Evolutionary conservation across 2,797 vertebrate species (phyloP), one percentile per base, ranked within the genome.

Genomic region (Odontamblyopus rebecca): DNA sequence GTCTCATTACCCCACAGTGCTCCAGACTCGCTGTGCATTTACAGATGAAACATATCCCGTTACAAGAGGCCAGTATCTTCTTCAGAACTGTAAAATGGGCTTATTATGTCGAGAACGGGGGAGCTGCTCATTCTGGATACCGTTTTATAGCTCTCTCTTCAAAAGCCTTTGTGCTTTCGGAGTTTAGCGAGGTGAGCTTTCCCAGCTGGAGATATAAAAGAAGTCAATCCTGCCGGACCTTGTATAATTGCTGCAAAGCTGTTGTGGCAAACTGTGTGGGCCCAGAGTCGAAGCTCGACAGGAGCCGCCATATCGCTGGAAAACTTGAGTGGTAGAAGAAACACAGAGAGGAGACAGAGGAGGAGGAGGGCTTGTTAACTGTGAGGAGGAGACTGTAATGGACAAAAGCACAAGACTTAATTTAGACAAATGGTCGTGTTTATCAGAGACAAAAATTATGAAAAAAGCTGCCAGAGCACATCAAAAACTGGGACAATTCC

Each of bases 131-230:
- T 85, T 86, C 76, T 80, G 70, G 70, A 81, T 84, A 81, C 82
- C 73, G 82, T 86, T 88, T 87, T 85, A 86, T 82, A 82, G 83
- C 85, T 86, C 76, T 84, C 76, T 85, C 77, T 23, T 23, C 80
- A 74, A 85, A 86, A 84, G 82, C 85, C 79, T 79, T 67, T 67
- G 69, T 26, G 5, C 74, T 85, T 67, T 72, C 29, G 69, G 78
- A 78, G 73, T 82, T 84, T 80, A 79, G 78, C 65, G 67, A 68
- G 74, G 75, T 89, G 92, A 92, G 85, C 82, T 85, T 78, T 85
- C 83, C 87, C 91, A 93, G 91, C 91, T 91, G 90, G 75, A 82
- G 85, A 80, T 79, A 83, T 74, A 81, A 84, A 38, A 77, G 81
- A 76, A 71, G 78, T 81, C 72, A 77, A 61, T 85, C 83, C 79